Evolutionary conservation across 2,797 vertebrate species (phyloP), one percentile per base, ranked within the genome.

Genomic region (Streptopelia turtur): DNA sequence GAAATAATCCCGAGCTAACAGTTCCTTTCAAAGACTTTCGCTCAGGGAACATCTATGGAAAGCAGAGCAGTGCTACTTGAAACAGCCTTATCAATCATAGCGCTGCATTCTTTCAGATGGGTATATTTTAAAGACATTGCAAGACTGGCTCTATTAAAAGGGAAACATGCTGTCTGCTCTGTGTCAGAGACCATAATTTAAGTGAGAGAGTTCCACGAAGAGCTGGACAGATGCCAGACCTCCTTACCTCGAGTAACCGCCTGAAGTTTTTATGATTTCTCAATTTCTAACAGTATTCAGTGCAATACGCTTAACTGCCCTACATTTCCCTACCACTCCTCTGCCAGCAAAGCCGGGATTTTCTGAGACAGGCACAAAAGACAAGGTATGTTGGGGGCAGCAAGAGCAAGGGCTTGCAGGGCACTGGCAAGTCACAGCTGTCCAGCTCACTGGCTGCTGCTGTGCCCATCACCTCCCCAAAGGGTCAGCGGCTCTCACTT

Each of bases 1-100:
- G 2, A 95, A 95, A 96, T 50, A 95, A 87, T 59, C 66, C 87
- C 25, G 9, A 69, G 71, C 85, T 87, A 95, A 89, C 60, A 93
- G 76, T 53, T 88, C 27, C 37, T 91, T 93, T 87, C 78, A 76
- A 81, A 87, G 77, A 39, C 74, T 90, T 82, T 68, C 1, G 1
- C 50, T 80, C 57, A 68, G 76, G 45, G 83, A 87, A 90, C 72
- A 64, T 45, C 65, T 76, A 52, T 28, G 21, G 88, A 72, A 84
- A 88, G 68, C 57, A 71, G 81, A 77, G 59, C 59, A 55, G 39
- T 12, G 50, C 61, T 79, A 43, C 59, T 59, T 63, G 57, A 65
- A 95, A 76, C 30, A 88, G 21, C 24, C 37, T 63, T 81, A 91
- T 72, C 60, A 86, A 75, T 92, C 71, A 77, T 18, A 94, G 60